phyloP scores from a whole-genome alignment of 2,797 vertebrate genomes.

The Sebastes minor region DNA sequence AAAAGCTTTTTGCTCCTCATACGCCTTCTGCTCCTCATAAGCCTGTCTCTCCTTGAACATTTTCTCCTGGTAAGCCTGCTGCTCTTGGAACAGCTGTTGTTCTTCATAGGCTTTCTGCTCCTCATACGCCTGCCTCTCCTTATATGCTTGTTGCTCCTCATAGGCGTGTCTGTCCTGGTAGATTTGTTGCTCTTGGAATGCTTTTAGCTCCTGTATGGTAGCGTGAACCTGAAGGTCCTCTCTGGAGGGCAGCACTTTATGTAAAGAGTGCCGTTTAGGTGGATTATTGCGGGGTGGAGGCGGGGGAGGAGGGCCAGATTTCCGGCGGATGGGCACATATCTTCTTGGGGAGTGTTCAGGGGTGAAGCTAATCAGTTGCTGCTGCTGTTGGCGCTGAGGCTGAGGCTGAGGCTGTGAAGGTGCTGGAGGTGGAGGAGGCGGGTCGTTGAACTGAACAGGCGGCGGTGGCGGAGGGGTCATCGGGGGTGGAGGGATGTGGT shows the following conservation, averaged over 20 bases:
- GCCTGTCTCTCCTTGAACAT: conserved; percentile 19
- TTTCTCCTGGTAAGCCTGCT: conserved; percentile 73
- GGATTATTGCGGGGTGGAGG: conserved; percentile 80
- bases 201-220: conserved; percentile 76
- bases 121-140: conserved; percentile 74
- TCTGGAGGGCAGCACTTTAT: conserved; percentile 78
- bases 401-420: conserved; percentile 54
- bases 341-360: conserved; percentile 77
- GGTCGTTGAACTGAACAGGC: conserved; percentile 88
- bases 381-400: conserved; percentile 18
- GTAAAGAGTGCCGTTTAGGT: conserved; percentile 82
- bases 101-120: conserved; percentile 75
- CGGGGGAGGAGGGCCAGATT: conserved; percentile 84
- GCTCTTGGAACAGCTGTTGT: conserved; percentile 70
- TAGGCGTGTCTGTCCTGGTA: conserved; percentile 67
- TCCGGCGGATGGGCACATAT: conserved; percentile 80
- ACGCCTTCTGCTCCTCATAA: conserved; percentile 68
- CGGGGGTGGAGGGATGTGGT: conserved; percentile 92
- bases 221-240: conserved; percentile 79
- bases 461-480: conserved; percentile 90
- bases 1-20: conserved; percentile 68
- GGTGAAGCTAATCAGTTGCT: conserved; percentile 60
- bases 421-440: conserved; percentile 65
- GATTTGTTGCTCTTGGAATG: conserved; percentile 70
- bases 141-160: conserved; percentile 73